phyloP scores from a whole-genome alignment of 2,797 vertebrate genomes.

The Ptychadena robeensis region DNA sequence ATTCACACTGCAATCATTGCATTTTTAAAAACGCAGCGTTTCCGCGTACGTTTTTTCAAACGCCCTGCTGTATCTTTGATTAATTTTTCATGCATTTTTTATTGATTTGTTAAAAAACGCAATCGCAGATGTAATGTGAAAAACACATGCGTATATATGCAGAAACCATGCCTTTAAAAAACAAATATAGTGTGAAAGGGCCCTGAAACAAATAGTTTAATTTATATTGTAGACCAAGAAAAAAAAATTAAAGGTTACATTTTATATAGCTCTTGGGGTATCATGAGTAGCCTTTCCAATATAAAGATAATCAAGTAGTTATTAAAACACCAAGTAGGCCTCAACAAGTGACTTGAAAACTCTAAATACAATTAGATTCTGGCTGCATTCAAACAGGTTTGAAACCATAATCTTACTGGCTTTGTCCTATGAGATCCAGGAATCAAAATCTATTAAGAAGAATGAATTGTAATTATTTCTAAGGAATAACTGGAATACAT shows the following conservation, averaged over 20 bases:
- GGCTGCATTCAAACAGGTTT: slow-evolving; percentile 7
- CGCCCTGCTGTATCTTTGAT: too few relatives aligned
- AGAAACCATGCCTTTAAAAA: too few relatives aligned
- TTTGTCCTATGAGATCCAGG: slow-evolving; percentile 1
- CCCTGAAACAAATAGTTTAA: too few relatives aligned
- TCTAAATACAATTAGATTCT: slow-evolving; percentile 25
- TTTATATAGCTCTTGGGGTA: not conserved
- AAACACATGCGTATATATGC: too few relatives aligned
- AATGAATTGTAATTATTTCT: slow-evolving; percentile 16
- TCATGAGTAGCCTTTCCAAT: not conserved
- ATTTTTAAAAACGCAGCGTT: too few relatives aligned
- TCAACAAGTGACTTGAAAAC: slow-evolving; percentile 16
- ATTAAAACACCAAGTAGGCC: slow-evolving; percentile 18
- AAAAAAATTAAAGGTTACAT: slow-evolving; percentile 8
- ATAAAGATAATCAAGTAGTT: slow-evolving; percentile 1
- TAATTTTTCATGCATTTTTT: too few relatives aligned
- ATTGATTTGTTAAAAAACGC: too few relatives aligned
- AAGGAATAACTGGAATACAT: not conserved
- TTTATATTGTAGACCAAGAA: not conserved
- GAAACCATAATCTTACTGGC: not conserved
- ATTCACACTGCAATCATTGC: too few relatives aligned
- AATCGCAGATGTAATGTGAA: too few relatives aligned
- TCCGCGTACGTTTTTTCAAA: too few relatives aligned
- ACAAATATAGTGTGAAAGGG: too few relatives aligned
- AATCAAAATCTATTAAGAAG: slow-evolving; percentile 26